Evolutionary conservation across 2,113 vertebrate genomes (phyloP).

Genomic region (Helogale parvula): DNA sequence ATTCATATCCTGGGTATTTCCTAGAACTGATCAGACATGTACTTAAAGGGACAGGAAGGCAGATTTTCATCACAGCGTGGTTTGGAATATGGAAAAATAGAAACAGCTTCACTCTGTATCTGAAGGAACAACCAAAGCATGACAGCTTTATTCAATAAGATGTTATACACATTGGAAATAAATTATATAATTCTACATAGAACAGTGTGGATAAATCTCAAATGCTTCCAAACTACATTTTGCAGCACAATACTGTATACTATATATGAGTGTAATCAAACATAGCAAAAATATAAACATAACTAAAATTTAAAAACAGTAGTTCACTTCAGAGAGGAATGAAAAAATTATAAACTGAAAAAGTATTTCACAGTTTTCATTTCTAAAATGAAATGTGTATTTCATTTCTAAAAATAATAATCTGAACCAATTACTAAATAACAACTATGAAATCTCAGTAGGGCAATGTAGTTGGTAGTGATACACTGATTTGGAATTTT

Average conservation of each 20-base stretch:
- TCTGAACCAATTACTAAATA: not conserved
- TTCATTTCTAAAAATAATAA: not conserved
- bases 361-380: not conserved
- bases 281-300: not conserved
- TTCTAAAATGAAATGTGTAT: not conserved
- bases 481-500: not conserved
- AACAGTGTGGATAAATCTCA: not conserved
- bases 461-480: not conserved
- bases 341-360: no score
- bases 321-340: not conserved
- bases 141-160: rapidly evolving
- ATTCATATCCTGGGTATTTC: not conserved
- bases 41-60: not conserved
- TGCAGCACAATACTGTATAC: rapidly evolving
- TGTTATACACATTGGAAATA: not conserved
- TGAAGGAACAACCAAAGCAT: not conserved
- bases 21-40: not conserved
- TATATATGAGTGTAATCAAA: not conserved
- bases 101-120: not conserved
- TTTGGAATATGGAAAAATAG: not conserved
- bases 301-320: not conserved
- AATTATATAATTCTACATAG: not conserved
- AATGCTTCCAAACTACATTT: not conserved
- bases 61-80: not conserved
- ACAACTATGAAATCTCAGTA: not conserved